Conservation (phyloP, 1,140 invertebrate genomes). For the Psilanteris sp. region DNA sequence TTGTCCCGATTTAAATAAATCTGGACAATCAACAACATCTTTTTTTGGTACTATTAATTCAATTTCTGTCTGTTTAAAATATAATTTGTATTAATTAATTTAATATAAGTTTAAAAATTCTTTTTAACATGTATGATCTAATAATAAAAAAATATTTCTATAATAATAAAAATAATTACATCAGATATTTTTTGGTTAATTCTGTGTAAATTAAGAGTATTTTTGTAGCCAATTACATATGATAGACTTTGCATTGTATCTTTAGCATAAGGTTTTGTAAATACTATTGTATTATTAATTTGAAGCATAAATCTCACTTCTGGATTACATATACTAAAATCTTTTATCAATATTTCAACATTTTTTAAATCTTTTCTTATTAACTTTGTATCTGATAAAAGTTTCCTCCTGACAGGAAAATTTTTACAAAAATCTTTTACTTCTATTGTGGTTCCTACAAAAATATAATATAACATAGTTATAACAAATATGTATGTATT, state of each 20-base stretch:
- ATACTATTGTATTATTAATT: slow-evolving; percentile 81
- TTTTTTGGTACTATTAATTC: slow-evolving; percentile 79
- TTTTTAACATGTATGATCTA: too few relatives aligned
- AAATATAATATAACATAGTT: slow-evolving; percentile 1
- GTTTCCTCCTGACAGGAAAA: slow-evolving; percentile 83
- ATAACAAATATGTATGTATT: too few relatives aligned
- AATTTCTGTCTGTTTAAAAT: slow-evolving; percentile 72
- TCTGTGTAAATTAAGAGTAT: slow-evolving; percentile 76
- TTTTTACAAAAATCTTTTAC: slow-evolving; percentile 82
- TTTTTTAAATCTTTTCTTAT: slow-evolving; percentile 82
- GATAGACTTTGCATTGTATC: slow-evolving; percentile 77
- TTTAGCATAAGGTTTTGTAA: slow-evolving; percentile 79
- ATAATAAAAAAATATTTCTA: background rate
- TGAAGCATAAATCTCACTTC: slow-evolving; percentile 78
- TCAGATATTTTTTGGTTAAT: slow-evolving; percentile 59
- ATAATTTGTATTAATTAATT: background rate
- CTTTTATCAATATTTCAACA: slow-evolving; percentile 81
- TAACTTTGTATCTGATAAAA: slow-evolving; percentile 79
- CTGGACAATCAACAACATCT: slow-evolving; percentile 67
- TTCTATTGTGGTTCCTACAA: slow-evolving; percentile 82
- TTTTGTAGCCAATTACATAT: slow-evolving; percentile 77
- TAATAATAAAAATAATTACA: slow-evolving; percentile 6
- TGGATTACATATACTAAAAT: slow-evolving; percentile 81
- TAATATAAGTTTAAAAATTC: background rate
- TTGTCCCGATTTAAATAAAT: slow-evolving; percentile 70